Evolutionary conservation across 2,888 invertebrate genomes (phyloP), one percentile per base, ranked within the genome.

Genomic region (Rhyacophila evoluta): DNA sequence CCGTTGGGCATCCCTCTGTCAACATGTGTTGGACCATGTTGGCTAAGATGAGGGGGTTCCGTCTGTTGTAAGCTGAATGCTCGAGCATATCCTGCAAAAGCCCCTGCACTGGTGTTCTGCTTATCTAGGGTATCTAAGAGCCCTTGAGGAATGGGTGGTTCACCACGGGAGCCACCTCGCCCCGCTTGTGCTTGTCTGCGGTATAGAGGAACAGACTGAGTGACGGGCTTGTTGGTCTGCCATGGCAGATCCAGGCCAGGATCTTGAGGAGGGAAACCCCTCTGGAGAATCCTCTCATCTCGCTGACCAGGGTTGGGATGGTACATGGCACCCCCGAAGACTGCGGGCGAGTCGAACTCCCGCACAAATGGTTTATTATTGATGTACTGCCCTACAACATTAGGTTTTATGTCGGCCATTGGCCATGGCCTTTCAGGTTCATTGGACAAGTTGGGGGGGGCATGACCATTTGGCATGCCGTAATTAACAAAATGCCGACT

Each of bases 201-300:
- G 83, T 91, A 90, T 38, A 91, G 85, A 1, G 91, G 91, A 75
- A 89, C 87, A 2, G 89, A 89, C 81, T 86, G 83, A 29, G 81
- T 75, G 41, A 81, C 77, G 33, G 83, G 76, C 73, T 83, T 82
- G 82, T 84, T 77, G 81, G 81, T 70, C 77, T 81, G 79, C 85
- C 84, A 82, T 19, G 83, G 80, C 12, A 78, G 74, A 39, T 81
- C 80, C 2, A 79, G 72, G 12, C 70, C 11, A 6, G 81, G 84
- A 4, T 84, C 84, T n/a, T 83, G 83, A 4, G 79, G 77, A 39
- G 80, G 82, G 27, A 82, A 83, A 83, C 84, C 73, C 84, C 85
- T 84, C 78, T 75, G 80, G 69, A 39, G 67, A 71, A 79, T 38
- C 72, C 81, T 80, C 41, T 83, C 79, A 75, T 81, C 80, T 12